Evolutionary conservation across 92 coral and sea anemone species (phyloP).

Genomic region (Porites evermanni): DNA sequence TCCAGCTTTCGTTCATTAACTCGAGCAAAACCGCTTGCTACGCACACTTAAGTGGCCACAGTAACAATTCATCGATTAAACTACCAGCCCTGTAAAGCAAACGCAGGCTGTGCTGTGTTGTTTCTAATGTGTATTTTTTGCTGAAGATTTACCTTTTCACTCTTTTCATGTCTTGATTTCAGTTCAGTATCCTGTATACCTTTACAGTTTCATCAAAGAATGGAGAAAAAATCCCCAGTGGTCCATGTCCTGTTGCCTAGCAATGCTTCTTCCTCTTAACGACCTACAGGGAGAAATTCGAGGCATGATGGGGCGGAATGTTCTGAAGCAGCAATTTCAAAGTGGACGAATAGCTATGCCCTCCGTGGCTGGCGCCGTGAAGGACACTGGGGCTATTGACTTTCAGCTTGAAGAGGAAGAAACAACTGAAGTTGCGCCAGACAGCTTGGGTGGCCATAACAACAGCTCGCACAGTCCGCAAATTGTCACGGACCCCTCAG

Average conservation of each 20-base stretch:
- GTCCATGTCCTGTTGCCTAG: constrained; percentile 5
- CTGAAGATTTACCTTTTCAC: no score
- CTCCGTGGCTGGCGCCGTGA: background rate
- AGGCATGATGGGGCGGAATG: background rate
- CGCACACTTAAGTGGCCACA: no score
- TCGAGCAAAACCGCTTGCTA: no score
- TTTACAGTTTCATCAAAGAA: background rate
- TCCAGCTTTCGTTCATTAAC: no score
- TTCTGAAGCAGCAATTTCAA: background rate
- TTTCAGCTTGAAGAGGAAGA: background rate
- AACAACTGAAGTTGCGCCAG: background rate
- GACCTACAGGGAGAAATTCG: background rate
- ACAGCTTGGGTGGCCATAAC: background rate
- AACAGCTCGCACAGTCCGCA: background rate
- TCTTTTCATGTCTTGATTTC: background rate
- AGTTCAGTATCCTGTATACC: background rate
- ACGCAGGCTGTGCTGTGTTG: no score
- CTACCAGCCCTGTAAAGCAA: no score
- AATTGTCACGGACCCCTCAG: background rate
- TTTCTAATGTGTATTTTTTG: no score
- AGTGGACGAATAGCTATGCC: background rate
- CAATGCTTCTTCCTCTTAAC: background rate
- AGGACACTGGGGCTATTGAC: no score
- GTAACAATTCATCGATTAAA: no score
- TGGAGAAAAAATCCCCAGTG: background rate